Evolutionary conservation across 2,888 invertebrate species (phyloP).

Genomic region (Corbicula japonica): DNA sequence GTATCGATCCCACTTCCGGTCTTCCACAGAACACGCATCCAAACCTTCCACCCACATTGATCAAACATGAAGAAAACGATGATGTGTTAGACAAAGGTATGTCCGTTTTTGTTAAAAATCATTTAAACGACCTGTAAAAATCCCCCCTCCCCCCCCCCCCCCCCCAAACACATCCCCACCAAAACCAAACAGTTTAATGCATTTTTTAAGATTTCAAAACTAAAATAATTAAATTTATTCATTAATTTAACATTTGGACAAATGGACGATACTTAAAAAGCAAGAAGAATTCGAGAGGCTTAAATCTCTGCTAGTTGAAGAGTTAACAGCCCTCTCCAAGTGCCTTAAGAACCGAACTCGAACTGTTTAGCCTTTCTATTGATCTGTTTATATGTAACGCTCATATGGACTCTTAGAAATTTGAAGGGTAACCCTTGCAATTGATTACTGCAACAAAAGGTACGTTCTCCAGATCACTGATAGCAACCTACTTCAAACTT

Average conservation of each 20-base stretch:
- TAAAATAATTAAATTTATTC: too few species aligned
- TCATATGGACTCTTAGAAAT: slow-evolving; percentile 29
- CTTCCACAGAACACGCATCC: slow-evolving; percentile 24
- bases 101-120: too few species aligned
- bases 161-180: too few species aligned
- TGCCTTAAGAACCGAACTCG: slow-evolving; percentile 12
- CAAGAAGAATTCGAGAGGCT: too few species aligned
- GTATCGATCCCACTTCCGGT: slow-evolving; percentile 46
- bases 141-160: too few species aligned
- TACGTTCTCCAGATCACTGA: slow-evolving; percentile 40
- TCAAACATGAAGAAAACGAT: slow-evolving; percentile 43
- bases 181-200: too few species aligned
- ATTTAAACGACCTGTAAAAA: too few species aligned
- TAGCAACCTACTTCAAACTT: slow-evolving; percentile 59
- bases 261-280: too few species aligned
- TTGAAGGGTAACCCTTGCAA: slow-evolving; percentile 43
- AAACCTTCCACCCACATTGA: slow-evolving; percentile 24
- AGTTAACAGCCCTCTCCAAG: slow-evolving; percentile 22
- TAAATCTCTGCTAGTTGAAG: too few species aligned
- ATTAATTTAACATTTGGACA: too few species aligned
- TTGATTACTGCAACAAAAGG: slow-evolving; percentile 39
- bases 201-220: too few species aligned
- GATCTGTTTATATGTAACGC: slow-evolving; percentile 46
- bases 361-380: slow-evolving; percentile 26
- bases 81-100: slow-evolving; percentile 46